A percentile compares a stretch with the other conserved stretches of the same genome.
Evolutionary conservation across 2,797 vertebrate genomes (phyloP).

Genomic region (Thalassophryne amazonica): DNA sequence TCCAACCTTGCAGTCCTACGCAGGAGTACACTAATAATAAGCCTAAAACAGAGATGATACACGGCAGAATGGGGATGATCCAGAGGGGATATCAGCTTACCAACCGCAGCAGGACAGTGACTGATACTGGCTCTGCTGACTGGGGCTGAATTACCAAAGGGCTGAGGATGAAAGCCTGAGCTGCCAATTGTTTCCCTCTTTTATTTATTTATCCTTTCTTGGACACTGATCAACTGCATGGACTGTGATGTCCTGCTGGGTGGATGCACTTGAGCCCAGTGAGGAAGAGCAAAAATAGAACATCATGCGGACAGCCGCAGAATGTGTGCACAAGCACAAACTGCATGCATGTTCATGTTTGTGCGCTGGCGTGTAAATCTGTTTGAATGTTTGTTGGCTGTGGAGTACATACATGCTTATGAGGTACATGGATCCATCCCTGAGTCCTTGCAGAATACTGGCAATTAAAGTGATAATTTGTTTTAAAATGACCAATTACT

Average conservation of each 20-base stretch:
- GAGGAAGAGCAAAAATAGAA: conserved; percentile 24
- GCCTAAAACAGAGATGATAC: conserved; percentile 11
- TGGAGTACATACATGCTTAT: too few relatives aligned
- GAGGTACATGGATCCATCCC: too few relatives aligned
- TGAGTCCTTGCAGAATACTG: too few relatives aligned
- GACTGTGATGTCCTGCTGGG: conserved; percentile 31
- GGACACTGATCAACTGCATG: conserved; percentile 46
- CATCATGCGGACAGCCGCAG: background rate
- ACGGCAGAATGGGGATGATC: conserved; percentile 18
- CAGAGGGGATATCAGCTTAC: conserved; percentile 27
- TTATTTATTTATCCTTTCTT: conserved; percentile 39
- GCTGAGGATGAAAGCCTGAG: conserved; percentile 35
- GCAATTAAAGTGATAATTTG: too few relatives aligned
- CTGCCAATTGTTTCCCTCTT: conserved; percentile 25
- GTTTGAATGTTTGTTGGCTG: too few relatives aligned
- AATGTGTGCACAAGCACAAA: background rate
- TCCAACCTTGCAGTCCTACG: background rate
- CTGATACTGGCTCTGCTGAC: conserved; percentile 18
- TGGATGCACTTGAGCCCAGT: conserved; percentile 1
- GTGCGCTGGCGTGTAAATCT: too few relatives aligned
- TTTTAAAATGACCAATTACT: too few relatives aligned
- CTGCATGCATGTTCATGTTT: background rate
- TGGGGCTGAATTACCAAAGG: conserved; percentile 21
- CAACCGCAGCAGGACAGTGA: conserved; percentile 9
- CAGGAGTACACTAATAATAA: conserved; percentile 13